These are phyloP conservation scores for Thaleichthys pacificus DNA, from an alignment of 2,797 vertebrate genomes.

Conservation along the genomic window DNA sequence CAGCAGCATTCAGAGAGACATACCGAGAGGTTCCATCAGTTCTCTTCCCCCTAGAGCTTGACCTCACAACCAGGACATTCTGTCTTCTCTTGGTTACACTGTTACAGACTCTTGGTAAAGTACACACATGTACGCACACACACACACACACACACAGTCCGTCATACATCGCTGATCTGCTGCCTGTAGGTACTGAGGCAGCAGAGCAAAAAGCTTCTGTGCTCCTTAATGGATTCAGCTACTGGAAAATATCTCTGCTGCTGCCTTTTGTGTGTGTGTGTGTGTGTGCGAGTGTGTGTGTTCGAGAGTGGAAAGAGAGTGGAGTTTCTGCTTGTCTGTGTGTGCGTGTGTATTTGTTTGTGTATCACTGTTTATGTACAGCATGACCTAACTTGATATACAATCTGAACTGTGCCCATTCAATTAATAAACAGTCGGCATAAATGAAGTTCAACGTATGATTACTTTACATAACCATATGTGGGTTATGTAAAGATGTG, in stretches of 20 bases:
- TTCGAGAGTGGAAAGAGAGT: background rate
- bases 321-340: background rate
- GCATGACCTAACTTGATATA: background rate
- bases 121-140: background rate
- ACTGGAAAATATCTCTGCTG: background rate
- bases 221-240: background rate
- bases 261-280: background rate
- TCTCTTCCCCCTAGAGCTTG: too few relatives aligned
- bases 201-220: background rate
- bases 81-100: too few relatives aligned
- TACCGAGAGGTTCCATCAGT: too few relatives aligned
- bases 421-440: too few relatives aligned
- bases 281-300: conserved; percentile 9
- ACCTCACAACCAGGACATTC: too few relatives aligned
- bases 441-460: too few relatives aligned
- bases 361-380: background rate
- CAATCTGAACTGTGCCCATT: too few relatives aligned
- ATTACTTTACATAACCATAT: too few relatives aligned
- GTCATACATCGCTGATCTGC: background rate
- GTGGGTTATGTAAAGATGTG: too few relatives aligned
- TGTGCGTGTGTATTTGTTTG: conserved; percentile 5
- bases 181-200: background rate
- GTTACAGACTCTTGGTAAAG: too few relatives aligned
- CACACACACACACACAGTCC: background rate
- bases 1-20: too few relatives aligned